Evolutionary conservation across 1,140 invertebrate genomes (phyloP).

Genomic region (Apis mellifera): Amel_HAv3.1 CM009931.2:20782001-20782500

Average conservation of each 20-base stretch:
- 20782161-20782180: too few species aligned
- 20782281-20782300: too few species aligned
- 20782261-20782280: neutral
- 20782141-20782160: too few species aligned
- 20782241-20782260: neutral
- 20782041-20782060: neutral
- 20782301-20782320: neutral
- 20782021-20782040: neutral
- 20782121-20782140: neutral
- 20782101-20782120: neutral
- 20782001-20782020: neutral
- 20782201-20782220: too few species aligned
- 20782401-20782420: slow-evolving; percentile 6
- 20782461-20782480: slow-evolving; percentile 54
- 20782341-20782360: neutral
- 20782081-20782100: neutral
- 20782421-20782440: slow-evolving; percentile 35
- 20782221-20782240: neutral
- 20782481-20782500: slow-evolving; percentile 47
- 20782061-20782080: neutral
- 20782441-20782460: neutral
- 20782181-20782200: too few species aligned
- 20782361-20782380: neutral
- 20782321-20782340: too few species aligned
- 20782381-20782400: neutral